phyloP scores from a whole-genome alignment of 1,140 invertebrate species.

The Drosophila ironensis region DNA sequence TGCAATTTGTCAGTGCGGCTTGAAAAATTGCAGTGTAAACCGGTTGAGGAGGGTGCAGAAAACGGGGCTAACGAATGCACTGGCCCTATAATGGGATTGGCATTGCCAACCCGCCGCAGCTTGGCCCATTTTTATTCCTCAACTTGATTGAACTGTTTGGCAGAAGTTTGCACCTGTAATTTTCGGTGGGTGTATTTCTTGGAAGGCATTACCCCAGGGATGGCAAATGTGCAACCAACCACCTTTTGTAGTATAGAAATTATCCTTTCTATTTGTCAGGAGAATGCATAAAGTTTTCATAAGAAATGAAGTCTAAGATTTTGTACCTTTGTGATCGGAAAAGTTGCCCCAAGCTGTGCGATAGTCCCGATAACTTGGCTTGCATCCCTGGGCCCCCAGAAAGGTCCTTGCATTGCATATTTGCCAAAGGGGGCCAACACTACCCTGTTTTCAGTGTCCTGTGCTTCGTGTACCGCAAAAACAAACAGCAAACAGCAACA shows the following conservation, averaged over 20 bases:
- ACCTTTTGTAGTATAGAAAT: too few relatives aligned
- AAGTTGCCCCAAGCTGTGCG: too few relatives aligned
- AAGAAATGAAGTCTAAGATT: too few relatives aligned
- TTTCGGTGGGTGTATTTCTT: too few relatives aligned
- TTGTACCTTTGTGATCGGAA: too few relatives aligned
- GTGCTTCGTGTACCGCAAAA: conserved; percentile 21
- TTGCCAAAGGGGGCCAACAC: too few relatives aligned
- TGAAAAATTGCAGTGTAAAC: conserved; percentile 71
- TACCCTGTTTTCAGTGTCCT: background rate
- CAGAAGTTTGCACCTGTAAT: conserved; percentile 31
- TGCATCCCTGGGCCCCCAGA: background rate
- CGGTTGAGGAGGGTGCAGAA: conserved; percentile 32
- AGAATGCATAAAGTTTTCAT: too few relatives aligned
- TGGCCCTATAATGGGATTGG: conserved; percentile 27
- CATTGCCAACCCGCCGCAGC: background rate
- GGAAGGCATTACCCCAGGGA: too few relatives aligned
- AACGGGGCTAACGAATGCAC: conserved; percentile 46
- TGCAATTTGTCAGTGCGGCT: conserved; percentile 59
- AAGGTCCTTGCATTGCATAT: too few relatives aligned
- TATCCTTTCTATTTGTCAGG: too few relatives aligned
- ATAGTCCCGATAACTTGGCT: background rate
- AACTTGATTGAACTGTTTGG: background rate
- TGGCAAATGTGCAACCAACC: too few relatives aligned
- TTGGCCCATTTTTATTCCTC: background rate
- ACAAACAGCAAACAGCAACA: conserved; percentile 40